A percentile compares a stretch with the other conserved stretches of the same genome.
These are phyloP conservation scores for Aurelia coerulea DNA, from an alignment of 30 jellyfish, hydroid and myxozoan species.

Conservation along the genomic window DNA sequence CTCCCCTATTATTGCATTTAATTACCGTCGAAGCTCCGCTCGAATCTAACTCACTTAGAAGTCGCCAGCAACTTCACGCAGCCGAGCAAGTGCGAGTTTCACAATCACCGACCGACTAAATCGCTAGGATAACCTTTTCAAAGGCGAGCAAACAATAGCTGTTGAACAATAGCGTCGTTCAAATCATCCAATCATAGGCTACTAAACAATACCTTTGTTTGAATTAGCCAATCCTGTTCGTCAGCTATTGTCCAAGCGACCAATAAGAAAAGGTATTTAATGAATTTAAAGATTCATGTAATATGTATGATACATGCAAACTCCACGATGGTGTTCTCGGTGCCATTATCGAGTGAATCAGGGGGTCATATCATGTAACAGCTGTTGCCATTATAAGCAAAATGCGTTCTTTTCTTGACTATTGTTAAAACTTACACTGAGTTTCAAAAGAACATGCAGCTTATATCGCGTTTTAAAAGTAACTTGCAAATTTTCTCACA, in stretches of 20 bases:
- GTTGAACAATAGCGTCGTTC: slow-evolving; percentile 41
- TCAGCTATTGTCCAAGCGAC: slow-evolving; percentile 25
- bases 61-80: slow-evolving; percentile 89
- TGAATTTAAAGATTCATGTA: slow-evolving; percentile 34
- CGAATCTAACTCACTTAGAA: slow-evolving; percentile 26
- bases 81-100: slow-evolving; percentile 42
- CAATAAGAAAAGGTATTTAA: slow-evolving; percentile 39
- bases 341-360: slow-evolving; percentile 22
- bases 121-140: slow-evolving; percentile 42
- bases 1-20: background rate
- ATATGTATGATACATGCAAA: slow-evolving; percentile 79
- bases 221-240: slow-evolving; percentile 51
- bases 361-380: slow-evolving; percentile 16
- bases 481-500: background rate
- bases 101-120: slow-evolving; percentile 57
- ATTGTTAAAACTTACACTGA: too few species aligned
- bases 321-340: slow-evolving; percentile 75
- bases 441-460: background rate
- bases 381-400: background rate
- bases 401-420: background rate
- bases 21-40: slow-evolving; percentile 18
- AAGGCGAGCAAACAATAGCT: slow-evolving; percentile 50
- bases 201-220: slow-evolving; percentile 45
- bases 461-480: background rate
- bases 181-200: slow-evolving; percentile 53